A percentile compares a stretch with the other conserved stretches of the same genome.
Evolutionary conservation across 2,797 vertebrate genomes (phyloP).

Genomic region (Eulemur albifrons): DNA sequence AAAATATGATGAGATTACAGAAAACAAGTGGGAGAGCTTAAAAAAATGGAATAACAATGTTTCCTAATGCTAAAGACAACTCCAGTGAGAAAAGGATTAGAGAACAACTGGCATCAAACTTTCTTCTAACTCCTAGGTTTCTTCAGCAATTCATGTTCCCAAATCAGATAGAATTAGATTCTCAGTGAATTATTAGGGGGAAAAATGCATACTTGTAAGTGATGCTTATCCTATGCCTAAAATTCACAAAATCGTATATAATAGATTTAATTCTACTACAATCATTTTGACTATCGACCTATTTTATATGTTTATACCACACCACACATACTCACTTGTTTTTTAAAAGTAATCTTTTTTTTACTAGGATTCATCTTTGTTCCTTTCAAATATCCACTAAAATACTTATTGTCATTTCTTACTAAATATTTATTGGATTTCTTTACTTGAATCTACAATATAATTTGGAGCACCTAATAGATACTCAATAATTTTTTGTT

Average conservation of each 20-base stretch:
- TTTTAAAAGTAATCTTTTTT: not conserved
- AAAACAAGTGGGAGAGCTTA: not conserved
- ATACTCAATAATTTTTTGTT: not conserved
- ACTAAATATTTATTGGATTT: not conserved
- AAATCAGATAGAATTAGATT: not conserved
- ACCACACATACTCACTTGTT: not conserved
- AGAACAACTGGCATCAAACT: not conserved
- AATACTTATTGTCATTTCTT: constrained; percentile 22
- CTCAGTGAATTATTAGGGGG: not conserved
- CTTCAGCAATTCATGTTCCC: not conserved
- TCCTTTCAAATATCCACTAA: not conserved
- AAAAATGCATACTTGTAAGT: not conserved
- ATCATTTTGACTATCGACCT: not conserved
- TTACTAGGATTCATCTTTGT: not conserved
- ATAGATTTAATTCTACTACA: not conserved
- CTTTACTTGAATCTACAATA: not conserved
- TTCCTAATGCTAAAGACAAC: not conserved
- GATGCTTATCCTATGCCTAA: not conserved
- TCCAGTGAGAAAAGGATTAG: not conserved
- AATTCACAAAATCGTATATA: not conserved
- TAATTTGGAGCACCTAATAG: not conserved
- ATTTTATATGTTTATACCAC: not conserved
- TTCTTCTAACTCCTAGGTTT: not conserved
- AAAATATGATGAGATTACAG: not conserved
- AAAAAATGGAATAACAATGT: not conserved